Percentiles rank a stretch among this genome's conserved stretches.
phyloP scores from a whole-genome alignment of 2,113 vertebrate species.

The Neopipo cinnamomea region DNA sequence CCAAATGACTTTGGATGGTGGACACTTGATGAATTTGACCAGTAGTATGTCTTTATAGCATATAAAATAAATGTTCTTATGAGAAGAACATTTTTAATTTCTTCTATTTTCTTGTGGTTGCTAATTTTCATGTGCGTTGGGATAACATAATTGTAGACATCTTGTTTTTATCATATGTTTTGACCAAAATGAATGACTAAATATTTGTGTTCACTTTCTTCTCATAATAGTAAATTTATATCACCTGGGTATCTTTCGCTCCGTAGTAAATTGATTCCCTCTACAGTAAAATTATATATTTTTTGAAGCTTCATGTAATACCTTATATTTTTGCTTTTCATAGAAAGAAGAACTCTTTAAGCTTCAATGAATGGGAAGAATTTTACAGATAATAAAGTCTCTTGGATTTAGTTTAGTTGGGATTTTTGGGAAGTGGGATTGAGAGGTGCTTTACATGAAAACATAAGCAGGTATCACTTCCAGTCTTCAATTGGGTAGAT shows the following conservation, averaged over 20 bases:
- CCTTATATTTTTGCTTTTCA: background rate
- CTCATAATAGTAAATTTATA: background rate
- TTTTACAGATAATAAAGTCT: background rate
- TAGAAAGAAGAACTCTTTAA: background rate
- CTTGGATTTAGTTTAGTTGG: background rate
- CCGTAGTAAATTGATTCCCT: background rate
- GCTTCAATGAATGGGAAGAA: background rate
- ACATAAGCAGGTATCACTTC: background rate
- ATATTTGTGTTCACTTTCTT: background rate
- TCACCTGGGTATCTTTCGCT: background rate
- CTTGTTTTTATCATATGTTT: background rate
- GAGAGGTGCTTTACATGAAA: background rate
- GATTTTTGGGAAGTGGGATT: background rate
- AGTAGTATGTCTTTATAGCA: background rate
- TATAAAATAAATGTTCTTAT: background rate
- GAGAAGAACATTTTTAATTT: background rate
- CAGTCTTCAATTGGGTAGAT: background rate
- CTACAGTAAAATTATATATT: background rate
- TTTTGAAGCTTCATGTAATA: background rate
- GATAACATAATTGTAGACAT: background rate
- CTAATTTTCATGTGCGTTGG: background rate
- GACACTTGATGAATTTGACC: background rate
- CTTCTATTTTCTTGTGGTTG: background rate
- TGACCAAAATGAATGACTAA: background rate
- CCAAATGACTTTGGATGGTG: background rate